Evolutionary conservation across 30 jellyfish, hydroid and myxozoan species (phyloP).

Genomic region (Pseudorhiza aurosa): DNA sequence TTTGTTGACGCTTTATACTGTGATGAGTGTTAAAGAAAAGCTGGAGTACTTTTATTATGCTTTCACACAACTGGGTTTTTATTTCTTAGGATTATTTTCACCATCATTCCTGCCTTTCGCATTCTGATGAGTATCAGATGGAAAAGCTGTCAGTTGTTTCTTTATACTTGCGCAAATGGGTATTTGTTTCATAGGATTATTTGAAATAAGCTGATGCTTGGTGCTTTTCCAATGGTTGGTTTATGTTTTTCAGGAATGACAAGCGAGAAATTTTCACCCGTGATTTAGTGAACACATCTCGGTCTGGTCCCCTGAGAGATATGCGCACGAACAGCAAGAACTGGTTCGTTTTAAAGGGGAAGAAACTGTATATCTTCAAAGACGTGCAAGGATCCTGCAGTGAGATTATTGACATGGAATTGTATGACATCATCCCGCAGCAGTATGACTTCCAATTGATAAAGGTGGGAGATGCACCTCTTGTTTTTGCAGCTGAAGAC

Average conservation of each 20-base stretch:
- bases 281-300: conserved; percentile 63
- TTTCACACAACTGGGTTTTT: too few relatives aligned
- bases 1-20: too few relatives aligned
- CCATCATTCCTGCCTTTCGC: too few relatives aligned
- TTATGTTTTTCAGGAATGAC: background rate
- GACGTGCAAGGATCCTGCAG: conserved; percentile 78
- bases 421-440: conserved; percentile 62
- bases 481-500: conserved; percentile 76
- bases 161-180: too few relatives aligned
- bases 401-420: conserved; percentile 62
- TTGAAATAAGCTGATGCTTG: too few relatives aligned
- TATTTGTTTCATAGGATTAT: too few relatives aligned
- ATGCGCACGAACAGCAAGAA: conserved; percentile 58
- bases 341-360: conserved; percentile 80
- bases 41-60: too few relatives aligned
- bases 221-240: background rate
- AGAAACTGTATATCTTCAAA: conserved; percentile 69
- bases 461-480: conserved; percentile 70
- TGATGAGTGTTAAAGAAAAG: too few relatives aligned
- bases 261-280: conserved; percentile 33
- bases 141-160: too few relatives aligned
- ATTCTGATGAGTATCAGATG: too few relatives aligned
- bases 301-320: conserved; percentile 82
- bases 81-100: too few relatives aligned
- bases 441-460: conserved; percentile 55